Evolutionary conservation across 2,888 invertebrate genomes (phyloP).

Genomic region (Embidobia sp.): DNA sequence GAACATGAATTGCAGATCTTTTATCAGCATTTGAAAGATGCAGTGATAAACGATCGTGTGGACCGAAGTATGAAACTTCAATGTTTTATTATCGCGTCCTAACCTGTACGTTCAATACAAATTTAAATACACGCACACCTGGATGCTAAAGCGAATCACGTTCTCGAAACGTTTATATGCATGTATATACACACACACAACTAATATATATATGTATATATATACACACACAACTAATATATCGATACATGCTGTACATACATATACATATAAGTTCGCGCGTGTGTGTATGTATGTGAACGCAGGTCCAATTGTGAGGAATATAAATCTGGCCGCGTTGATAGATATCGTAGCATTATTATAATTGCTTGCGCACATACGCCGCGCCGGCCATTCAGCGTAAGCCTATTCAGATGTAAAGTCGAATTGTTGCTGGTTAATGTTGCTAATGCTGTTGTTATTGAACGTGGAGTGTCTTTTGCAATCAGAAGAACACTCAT

Average conservation of each 20-base stretch:
- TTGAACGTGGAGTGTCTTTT: conserved; percentile 10
- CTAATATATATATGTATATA: conserved; percentile 14
- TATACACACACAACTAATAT: conserved; percentile 12
- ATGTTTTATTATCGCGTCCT: conserved; percentile 64
- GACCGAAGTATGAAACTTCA: too few species aligned
- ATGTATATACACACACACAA: background rate
- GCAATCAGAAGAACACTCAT: conserved; percentile 3
- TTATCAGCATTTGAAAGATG: too few species aligned
- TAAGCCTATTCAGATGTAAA: conserved; percentile 32
- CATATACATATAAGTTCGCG: conserved; percentile 5
- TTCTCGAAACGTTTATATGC: conserved; percentile 27
- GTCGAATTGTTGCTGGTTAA: conserved; percentile 29
- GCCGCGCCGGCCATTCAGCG: conserved; percentile 2
- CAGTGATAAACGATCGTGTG: too few species aligned
- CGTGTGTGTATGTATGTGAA: background rate
- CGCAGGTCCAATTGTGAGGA: conserved; percentile 19
- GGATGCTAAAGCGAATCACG: conserved; percentile 24
- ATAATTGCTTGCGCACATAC: conserved; percentile 30
- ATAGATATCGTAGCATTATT: conserved; percentile 36
- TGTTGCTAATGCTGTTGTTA: conserved; percentile 25
- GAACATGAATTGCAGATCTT: too few species aligned
- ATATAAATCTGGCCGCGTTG: conserved; percentile 41
- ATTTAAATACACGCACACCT: conserved; percentile 9
- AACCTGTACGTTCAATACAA: conserved; percentile 68
- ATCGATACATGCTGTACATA: conserved; percentile 14